phyloP scores from a whole-genome alignment of 1,140 invertebrate species.

The Leguminivora glycinivorella region DNA sequence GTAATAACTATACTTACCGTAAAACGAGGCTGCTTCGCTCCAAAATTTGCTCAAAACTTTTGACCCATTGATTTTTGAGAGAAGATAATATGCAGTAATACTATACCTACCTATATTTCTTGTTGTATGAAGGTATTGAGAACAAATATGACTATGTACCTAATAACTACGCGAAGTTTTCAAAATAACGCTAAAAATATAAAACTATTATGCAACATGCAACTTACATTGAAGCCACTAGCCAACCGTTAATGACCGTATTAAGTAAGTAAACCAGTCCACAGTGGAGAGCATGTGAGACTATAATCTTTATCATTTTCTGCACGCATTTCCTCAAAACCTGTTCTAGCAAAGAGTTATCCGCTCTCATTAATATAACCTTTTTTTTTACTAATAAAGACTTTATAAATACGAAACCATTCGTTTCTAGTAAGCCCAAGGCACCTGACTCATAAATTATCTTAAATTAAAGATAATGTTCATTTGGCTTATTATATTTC shows the following conservation, averaged over 20 bases:
- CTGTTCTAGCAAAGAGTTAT: slow-evolving; percentile 43
- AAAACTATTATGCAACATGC: neutral
- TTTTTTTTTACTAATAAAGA: slow-evolving; percentile 29
- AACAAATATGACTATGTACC: no score
- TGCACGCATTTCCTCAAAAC: slow-evolving; percentile 59
- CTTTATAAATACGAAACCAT: neutral
- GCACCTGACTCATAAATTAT: neutral
- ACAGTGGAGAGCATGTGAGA: slow-evolving; percentile 34
- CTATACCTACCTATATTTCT: no score
- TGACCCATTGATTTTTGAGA: no score
- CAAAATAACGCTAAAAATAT: neutral
- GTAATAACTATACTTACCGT: no score
- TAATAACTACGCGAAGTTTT: neutral
- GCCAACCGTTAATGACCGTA: neutral
- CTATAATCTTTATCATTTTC: slow-evolving; percentile 54
- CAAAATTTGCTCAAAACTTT: no score
- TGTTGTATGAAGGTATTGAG: no score
- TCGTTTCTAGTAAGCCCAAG: neutral
- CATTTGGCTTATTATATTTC: neutral
- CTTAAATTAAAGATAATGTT: slow-evolving; percentile 9
- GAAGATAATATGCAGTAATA: no score
- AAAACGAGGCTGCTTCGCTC: no score
- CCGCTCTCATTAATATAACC: slow-evolving; percentile 29
- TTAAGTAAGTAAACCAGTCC: slow-evolving; percentile 33
- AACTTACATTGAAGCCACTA: slow-evolving; percentile 5